Evolutionary conservation across 2,888 invertebrate genomes (phyloP).

Genomic region (Candidula unifasciata): DNA sequence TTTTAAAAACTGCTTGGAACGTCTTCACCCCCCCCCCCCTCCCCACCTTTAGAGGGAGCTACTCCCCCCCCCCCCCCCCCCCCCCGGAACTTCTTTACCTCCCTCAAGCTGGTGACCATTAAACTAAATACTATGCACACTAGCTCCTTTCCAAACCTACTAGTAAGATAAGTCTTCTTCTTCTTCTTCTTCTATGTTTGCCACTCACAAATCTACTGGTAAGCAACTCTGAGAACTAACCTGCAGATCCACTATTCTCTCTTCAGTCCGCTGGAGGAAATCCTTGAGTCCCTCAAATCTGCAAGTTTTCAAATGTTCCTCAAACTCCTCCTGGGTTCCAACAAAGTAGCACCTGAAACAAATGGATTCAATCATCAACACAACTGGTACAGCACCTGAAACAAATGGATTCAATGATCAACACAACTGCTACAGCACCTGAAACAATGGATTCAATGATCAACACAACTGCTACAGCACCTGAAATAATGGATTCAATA

Average conservation of each 20-base stretch:
- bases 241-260: slow-evolving; percentile 71
- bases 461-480: no score
- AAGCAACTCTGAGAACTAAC: slow-evolving; percentile 29
- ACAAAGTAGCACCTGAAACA: slow-evolving; percentile 74
- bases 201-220: neutral
- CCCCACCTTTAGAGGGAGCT: no score
- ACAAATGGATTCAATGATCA: no score
- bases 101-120: no score
- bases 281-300: slow-evolving; percentile 76
- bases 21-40: no score
- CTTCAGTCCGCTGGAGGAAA: slow-evolving; percentile 74
- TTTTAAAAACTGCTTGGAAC: no score
- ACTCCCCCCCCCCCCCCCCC: no score
- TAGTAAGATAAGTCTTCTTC: slow-evolving; percentile 70
- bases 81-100: no score
- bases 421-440: no score
- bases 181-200: slow-evolving; percentile 72
- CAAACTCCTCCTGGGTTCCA: slow-evolving; percentile 74
- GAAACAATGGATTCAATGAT: no score
- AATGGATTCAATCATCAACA: neutral
- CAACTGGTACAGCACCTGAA: neutral
- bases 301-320: slow-evolving; percentile 72
- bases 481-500: no score
- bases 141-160: neutral
- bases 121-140: no score